phyloP scores from a whole-genome alignment of 1,140 invertebrate species.

The Arctopsyche grandis region DNA sequence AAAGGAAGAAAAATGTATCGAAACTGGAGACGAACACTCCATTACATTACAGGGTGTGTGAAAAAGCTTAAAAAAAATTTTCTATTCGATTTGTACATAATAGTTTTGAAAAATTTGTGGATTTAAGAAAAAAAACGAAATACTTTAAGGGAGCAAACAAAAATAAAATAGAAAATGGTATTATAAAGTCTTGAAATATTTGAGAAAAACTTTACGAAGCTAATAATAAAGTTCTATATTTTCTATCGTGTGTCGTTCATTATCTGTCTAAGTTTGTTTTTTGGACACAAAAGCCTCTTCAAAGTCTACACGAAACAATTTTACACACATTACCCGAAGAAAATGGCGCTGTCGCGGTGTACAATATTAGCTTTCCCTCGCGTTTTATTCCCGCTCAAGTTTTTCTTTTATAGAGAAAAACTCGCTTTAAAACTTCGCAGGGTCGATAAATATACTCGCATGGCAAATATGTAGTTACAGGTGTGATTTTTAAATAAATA shows the following conservation, averaged over 20 bases:
- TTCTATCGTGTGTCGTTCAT: not conserved
- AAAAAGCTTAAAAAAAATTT: no score
- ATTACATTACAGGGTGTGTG: not conserved
- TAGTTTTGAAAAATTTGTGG: no score
- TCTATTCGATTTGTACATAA: no score
- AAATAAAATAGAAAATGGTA: no score
- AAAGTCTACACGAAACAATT: constrained; percentile 32
- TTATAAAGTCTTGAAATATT: no score
- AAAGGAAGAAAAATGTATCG: not conserved
- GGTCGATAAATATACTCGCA: not conserved
- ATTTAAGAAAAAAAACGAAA: no score
- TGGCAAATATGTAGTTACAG: not conserved
- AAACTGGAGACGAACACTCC: constrained; percentile 8
- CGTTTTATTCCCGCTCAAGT: not conserved
- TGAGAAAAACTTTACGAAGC: no score
- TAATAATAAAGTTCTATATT: no score
- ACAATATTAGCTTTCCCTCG: constrained; percentile 22
- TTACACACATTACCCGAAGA: constrained; percentile 30
- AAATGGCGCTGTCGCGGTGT: constrained; percentile 19
- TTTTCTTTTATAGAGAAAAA: constrained; percentile 9
- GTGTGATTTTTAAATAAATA: not conserved
- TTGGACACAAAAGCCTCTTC: not conserved
- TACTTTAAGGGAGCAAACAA: no score
- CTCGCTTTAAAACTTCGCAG: constrained; percentile 1
- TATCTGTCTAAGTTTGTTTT: not conserved